phyloP scores from a whole-genome alignment of 2,797 vertebrate genomes.

The Brachymystax lenok region DNA sequence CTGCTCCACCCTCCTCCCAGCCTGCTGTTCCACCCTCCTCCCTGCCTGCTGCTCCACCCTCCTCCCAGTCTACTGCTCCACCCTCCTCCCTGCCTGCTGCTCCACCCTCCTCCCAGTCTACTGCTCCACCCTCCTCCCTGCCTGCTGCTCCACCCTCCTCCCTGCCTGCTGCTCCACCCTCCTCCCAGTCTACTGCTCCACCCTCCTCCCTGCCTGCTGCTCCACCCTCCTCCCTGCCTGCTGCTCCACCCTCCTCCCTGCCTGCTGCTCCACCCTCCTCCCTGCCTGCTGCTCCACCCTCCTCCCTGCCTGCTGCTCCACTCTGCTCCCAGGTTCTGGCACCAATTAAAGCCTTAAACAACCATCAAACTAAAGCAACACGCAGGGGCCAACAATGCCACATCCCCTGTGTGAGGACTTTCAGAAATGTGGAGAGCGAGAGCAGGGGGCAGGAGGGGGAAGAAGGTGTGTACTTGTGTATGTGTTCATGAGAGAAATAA shows the following conservation, averaged over 20 bases:
- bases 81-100: background rate
- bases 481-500: background rate
- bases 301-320: background rate
- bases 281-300: background rate
- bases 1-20: background rate
- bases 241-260: too few relatives aligned
- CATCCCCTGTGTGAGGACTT: background rate
- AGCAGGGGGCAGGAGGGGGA: background rate
- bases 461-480: background rate
- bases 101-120: too few relatives aligned
- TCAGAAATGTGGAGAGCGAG: background rate
- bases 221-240: too few relatives aligned
- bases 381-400: background rate
- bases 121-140: too few relatives aligned
- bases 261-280: too few relatives aligned
- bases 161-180: too few relatives aligned
- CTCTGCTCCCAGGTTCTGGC: background rate
- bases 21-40: too few relatives aligned
- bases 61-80: background rate
- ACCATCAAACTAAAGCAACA: constrained; percentile 5
- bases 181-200: background rate
- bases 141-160: background rate
- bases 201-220: background rate
- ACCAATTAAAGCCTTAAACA: constrained; percentile 36
- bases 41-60: too few relatives aligned